Evolutionary conservation across 2,113 vertebrate genomes (phyloP), one percentile per base, ranked within the genome.

Genomic region (Camarhynchus parvulus): DNA sequence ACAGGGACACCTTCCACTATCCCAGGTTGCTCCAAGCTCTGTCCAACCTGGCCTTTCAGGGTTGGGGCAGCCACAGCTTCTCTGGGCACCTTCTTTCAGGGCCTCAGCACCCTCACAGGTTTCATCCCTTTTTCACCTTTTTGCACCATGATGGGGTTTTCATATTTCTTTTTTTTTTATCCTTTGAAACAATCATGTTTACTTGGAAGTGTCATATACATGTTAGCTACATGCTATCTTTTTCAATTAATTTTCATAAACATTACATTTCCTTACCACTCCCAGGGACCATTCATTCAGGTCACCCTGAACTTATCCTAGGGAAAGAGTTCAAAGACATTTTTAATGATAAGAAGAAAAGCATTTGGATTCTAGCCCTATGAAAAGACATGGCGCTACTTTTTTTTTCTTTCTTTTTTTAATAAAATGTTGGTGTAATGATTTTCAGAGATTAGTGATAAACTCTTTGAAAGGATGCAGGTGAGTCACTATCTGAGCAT

Each of bases 361-460:
- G 53, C 4, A 1, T 42, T 80, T 84, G 56, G 12, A 67, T 90
- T 69, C 20, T 31, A 91, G 33, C 16, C 13, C 25, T 41, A 35
- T 9, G 50, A 25, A 88, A 87, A 86, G 13, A 67, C 55, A 62
- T 18, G 8, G 11, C 8, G 10, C 39, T 74, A 79, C 2, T 8
- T 39, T 55, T 70, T 27, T 11, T 35, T n/a, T 33, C 10, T 21
- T 46, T 31, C 37, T 47, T 76, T 61, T 23, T 35, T 49, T 39
- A 84, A 31, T 50, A 82, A 90, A 82, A 15, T 11, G 62, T 84
- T 44, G 9, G 10, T 95, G 22, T 82, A 66, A 73, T 79, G 42
- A 79, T 88, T 91, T 91, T 85, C 78, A 89, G 64, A 89, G n/a
- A 41, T 82, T 69, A 89, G 24, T 30, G 83, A 63, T 74, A 88